Percentiles rank a stretch among this genome's conserved stretches.
Evolutionary conservation across 2,888 invertebrate species (phyloP).

Genomic region (Macrophya annulata): DNA sequence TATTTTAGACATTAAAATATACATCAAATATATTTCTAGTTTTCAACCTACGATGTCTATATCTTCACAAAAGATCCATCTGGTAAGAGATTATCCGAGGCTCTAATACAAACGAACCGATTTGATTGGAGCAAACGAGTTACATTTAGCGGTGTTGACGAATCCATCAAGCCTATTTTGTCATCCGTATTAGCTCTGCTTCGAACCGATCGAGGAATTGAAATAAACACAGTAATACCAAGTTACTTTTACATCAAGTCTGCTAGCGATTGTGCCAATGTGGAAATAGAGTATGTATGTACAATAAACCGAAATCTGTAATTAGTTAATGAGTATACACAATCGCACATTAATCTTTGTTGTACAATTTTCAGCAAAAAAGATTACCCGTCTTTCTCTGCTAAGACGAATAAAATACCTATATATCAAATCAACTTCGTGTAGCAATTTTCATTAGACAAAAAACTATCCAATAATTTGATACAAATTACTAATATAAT

Average conservation of each 20-base stretch:
- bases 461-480: too few relatives aligned
- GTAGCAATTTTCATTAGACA: too few relatives aligned
- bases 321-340: background rate
- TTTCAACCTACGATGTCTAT: conserved; percentile 60
- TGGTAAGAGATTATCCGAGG: conserved; percentile 65
- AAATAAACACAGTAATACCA: background rate
- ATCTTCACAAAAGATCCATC: conserved; percentile 70
- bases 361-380: too few relatives aligned
- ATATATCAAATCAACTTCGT: too few relatives aligned
- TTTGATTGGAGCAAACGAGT: conserved; percentile 69
- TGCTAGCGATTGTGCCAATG: conserved; percentile 59
- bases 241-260: conserved; percentile 60
- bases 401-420: too few relatives aligned
- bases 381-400: too few relatives aligned
- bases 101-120: conserved; percentile 67
- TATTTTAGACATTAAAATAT: background rate
- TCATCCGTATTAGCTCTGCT: conserved; percentile 62
- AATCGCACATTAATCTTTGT: too few relatives aligned
- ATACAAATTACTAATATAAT: too few relatives aligned
- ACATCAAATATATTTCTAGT: conserved; percentile 59
- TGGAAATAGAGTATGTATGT: conserved; percentile 57
- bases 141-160: conserved; percentile 67
- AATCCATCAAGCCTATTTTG: conserved; percentile 63
- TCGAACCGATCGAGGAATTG: conserved; percentile 18
- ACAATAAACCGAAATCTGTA: background rate